A percentile compares a stretch with the other conserved stretches of the same genome.
Conservation (phyloP, 2,797 vertebrate species). For the Ctenopoma kingsleyae region DNA sequence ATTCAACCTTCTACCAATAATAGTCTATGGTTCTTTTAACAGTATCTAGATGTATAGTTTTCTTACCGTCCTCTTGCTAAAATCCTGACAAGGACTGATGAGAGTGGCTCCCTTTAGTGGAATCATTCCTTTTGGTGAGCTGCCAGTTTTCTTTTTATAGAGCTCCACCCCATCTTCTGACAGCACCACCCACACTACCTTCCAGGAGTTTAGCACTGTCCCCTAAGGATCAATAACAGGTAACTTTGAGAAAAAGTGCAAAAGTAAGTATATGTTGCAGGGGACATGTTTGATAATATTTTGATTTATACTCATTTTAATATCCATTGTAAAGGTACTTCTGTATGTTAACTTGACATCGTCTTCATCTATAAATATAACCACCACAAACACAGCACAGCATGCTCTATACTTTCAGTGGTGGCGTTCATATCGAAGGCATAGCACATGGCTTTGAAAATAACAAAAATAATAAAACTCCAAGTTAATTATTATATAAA, state of each 20-base stretch:
- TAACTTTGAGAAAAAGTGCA: constrained; percentile 16
- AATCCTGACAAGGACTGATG: constrained; percentile 92
- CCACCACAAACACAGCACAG: not conserved
- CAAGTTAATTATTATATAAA: too few species aligned
- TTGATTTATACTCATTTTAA: not conserved
- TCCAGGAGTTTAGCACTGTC: constrained; percentile 94
- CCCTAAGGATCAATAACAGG: constrained; percentile 79
- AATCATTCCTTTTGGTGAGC: constrained; percentile 95
- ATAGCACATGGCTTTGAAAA: not conserved
- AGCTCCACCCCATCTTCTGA: constrained; percentile 94
- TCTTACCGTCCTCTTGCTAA: constrained; percentile 91
- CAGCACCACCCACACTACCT: constrained; percentile 92
- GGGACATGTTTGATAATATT: not conserved
- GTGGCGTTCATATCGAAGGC: constrained; percentile 1
- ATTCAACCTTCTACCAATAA: not conserved
- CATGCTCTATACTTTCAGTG: not conserved
- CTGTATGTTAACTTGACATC: not conserved
- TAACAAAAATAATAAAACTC: too few species aligned
- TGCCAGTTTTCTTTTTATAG: constrained; percentile 95
- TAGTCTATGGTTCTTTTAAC: not conserved
- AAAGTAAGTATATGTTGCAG: not conserved
- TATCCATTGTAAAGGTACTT: not conserved
- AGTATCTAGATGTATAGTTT: not conserved
- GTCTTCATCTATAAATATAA: not conserved
- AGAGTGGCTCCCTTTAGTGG: constrained; percentile 91